Percentiles rank a stretch among this genome's conserved stretches.
Conservation (phyloP, 1,140 invertebrate genomes). For the Camponotus vicinus region DNA sequence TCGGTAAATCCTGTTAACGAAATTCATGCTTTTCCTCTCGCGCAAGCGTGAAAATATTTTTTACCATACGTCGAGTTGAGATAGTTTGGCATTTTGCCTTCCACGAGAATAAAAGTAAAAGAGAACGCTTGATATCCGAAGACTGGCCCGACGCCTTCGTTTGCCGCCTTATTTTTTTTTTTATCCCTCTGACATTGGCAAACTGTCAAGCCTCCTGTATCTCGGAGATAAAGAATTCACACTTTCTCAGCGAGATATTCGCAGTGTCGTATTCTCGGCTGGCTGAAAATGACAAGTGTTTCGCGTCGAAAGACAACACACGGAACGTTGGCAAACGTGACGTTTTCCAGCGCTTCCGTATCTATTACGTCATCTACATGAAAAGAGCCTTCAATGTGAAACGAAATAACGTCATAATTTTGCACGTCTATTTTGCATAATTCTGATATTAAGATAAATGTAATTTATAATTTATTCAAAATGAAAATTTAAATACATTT, state of each 20-base stretch:
- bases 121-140: slow-evolving; percentile 44
- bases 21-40: slow-evolving; percentile 61
- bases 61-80: slow-evolving; percentile 34
- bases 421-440: background rate
- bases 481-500: background rate
- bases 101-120: slow-evolving; percentile 28
- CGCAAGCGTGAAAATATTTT: slow-evolving; percentile 57
- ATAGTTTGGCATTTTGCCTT: slow-evolving; percentile 61
- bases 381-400: background rate
- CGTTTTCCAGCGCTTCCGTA: slow-evolving; percentile 35
- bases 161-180: slow-evolving; percentile 9
- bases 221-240: slow-evolving; percentile 61
- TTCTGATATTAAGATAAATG: background rate
- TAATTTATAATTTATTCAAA: slow-evolving; percentile 16
- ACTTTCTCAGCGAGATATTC: slow-evolving; percentile 58
- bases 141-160: slow-evolving; percentile 55
- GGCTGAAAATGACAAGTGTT: slow-evolving; percentile 56
- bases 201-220: slow-evolving; percentile 59
- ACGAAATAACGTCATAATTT: background rate
- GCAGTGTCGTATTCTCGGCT: slow-evolving; percentile 52
- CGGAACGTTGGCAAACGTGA: slow-evolving; percentile 35
- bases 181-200: slow-evolving; percentile 54
- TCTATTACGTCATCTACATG: slow-evolving; percentile 23
- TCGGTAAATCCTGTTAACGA: slow-evolving; percentile 60
- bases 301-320: slow-evolving; percentile 50